Base-by-base conservation (phyloP, 2,797 vertebrate species). In the Phrynocephalus forsythii region DNA sequence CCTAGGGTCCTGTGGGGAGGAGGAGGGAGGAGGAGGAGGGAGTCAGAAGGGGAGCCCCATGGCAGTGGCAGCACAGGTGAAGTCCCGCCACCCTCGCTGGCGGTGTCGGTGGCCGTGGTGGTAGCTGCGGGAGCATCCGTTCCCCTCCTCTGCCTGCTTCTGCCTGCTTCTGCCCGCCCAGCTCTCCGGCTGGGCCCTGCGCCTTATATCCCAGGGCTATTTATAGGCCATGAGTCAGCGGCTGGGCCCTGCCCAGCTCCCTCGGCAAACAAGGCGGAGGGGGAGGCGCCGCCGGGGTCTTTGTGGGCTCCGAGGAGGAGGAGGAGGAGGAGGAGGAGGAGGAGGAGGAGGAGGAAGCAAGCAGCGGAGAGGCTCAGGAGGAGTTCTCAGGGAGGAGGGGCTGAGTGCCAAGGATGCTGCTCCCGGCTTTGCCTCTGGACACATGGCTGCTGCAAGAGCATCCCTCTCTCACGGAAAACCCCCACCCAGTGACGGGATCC, bases 161-260 rank as follows among this genome's bases (percentile, higher is more conserved):
- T 6, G 75, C 76, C 77, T 1, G 48, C 63, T 13, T 11, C 60
- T 15, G 15, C 60, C 60, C 3, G 60, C 60, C 16, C 88, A 33
- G 33, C 1, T 10, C 20, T 1, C 48, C 9, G 20, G 44, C 81
- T 10, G 30, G 1, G 8, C 72, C 63, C n/a, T 11, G 15, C 38
- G 75, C 86, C 75, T 85, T 95, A 93, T 95, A 95, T 95, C 92
- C 90, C 86, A 20, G 82, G 88, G 91, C 92, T 94, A 95, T 95
- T 95, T 94, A 95, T 92, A 92, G 91, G 92, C 78, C 0, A 87
- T 89, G 90, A 93, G 87, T 89, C 87, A 92, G 89, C 8, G 56
- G 73, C 68, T 3, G 67, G 75, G 85, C 86, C 75, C 33, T 84
- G 84, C 85, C 86, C 87, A 86, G 79, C 72, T 79, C 66, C 60